Evolutionary conservation across 53 echinoderm and acorn worm species (phyloP).

Genomic region (Holothuria leucospilota): DNA sequence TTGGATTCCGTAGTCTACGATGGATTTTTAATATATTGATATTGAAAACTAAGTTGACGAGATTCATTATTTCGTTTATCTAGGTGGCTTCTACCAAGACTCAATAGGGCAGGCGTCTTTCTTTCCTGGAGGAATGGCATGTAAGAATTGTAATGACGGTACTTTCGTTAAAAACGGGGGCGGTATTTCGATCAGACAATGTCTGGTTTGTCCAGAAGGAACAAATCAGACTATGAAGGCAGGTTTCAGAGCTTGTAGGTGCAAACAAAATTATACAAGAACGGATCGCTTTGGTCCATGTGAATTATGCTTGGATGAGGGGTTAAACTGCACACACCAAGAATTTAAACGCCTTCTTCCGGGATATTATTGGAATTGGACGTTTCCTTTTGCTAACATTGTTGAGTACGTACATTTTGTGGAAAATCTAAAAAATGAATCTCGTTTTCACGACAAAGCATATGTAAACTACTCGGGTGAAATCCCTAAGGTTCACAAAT

Average conservation of each 20-base stretch:
- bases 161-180: constrained; percentile 1
- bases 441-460: too few relatives aligned
- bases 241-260: not conserved
- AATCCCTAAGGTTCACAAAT: too few relatives aligned
- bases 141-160: not conserved
- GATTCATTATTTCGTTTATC: not conserved
- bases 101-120: not conserved
- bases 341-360: too few relatives aligned
- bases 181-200: not conserved
- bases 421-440: too few relatives aligned
- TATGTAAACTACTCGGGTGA: too few relatives aligned
- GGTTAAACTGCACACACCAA: too few relatives aligned
- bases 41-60: too few relatives aligned
- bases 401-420: too few relatives aligned
- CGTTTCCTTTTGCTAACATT: too few relatives aligned
- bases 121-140: not conserved
- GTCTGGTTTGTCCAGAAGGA: constrained; percentile 23
- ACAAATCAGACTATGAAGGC: not conserved
- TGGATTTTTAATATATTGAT: too few relatives aligned
- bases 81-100: constrained; percentile 31
- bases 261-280: constrained; percentile 5
- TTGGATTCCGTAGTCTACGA: too few relatives aligned
- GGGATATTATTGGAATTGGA: too few relatives aligned
- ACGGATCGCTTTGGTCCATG: not conserved
- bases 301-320: not conserved